Evolutionary conservation across 2,113 vertebrate species (phyloP).

Genomic region (Uria lomvia): DNA sequence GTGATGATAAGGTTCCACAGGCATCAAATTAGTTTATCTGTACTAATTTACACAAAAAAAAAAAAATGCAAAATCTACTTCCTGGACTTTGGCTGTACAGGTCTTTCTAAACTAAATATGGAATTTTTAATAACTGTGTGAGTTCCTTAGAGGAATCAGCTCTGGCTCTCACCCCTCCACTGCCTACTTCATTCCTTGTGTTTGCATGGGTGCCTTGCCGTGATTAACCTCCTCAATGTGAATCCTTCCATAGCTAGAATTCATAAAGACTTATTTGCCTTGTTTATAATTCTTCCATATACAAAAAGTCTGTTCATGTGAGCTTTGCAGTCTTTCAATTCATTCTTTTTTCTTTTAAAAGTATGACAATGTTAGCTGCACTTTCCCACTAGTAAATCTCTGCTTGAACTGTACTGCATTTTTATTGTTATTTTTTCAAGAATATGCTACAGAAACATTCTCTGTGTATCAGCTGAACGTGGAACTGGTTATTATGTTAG

Average conservation of each 20-base stretch:
- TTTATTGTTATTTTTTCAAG: not conserved
- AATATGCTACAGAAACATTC: not conserved
- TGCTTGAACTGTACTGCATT: not conserved
- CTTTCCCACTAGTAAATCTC: not conserved
- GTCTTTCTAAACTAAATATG: not conserved
- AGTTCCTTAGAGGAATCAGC: not conserved
- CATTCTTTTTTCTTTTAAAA: not conserved
- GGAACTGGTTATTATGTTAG: not conserved
- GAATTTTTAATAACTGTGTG: not conserved
- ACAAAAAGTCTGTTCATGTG: not conserved
- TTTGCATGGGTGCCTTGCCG: not conserved
- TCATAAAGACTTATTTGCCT: not conserved
- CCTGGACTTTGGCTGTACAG: not conserved
- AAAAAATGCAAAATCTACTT: not conserved
- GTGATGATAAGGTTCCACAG: not conserved
- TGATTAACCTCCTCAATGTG: not conserved
- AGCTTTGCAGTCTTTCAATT: not conserved
- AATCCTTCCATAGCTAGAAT: not conserved
- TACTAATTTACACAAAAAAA: not conserved
- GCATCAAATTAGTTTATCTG: not conserved
- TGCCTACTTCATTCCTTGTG: not conserved
- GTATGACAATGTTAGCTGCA: not conserved
- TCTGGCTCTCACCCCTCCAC: not conserved
- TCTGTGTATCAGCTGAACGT: not conserved
- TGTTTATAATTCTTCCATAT: not conserved